phyloP scores from a whole-genome alignment of 2,797 vertebrate genomes.

The Xiphophorus birchmanni region DNA sequence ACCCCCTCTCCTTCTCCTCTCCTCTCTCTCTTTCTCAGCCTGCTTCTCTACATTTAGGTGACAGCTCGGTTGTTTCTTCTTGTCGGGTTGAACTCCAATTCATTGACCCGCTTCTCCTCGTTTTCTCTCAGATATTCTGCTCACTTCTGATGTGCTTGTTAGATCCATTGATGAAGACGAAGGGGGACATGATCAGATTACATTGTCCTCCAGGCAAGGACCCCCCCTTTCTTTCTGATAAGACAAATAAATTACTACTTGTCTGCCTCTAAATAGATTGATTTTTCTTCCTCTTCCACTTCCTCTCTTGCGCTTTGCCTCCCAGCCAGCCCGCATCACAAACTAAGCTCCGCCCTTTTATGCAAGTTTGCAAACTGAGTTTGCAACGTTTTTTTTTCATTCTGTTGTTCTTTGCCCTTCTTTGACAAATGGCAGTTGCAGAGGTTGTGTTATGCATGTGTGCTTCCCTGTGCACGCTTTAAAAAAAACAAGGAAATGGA shows the following conservation, averaged over 20 bases:
- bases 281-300: slow-evolving; percentile 59
- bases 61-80: not conserved
- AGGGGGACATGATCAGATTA: slow-evolving; percentile 40
- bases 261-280: slow-evolving; percentile 40
- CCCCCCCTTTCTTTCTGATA: slow-evolving; percentile 20
- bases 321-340: slow-evolving; percentile 78
- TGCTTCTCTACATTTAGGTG: slow-evolving; percentile 31
- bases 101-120: slow-evolving; percentile 40
- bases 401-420: slow-evolving; percentile 37
- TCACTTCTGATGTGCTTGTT: slow-evolving; percentile 42
- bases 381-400: slow-evolving; percentile 67
- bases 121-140: slow-evolving; percentile 42
- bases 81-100: slow-evolving; percentile 55
- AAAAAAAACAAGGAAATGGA: slow-evolving; percentile 78
- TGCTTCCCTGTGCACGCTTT: slow-evolving; percentile 32
- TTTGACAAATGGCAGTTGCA: slow-evolving; percentile 54
- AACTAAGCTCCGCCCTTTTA: slow-evolving; percentile 86
- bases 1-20: slow-evolving; percentile 19
- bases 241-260: slow-evolving; percentile 41
- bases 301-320: slow-evolving; percentile 74
- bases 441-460: slow-evolving; percentile 41
- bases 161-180: slow-evolving; percentile 40
- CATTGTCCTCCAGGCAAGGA: slow-evolving; percentile 41
- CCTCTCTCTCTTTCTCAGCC: slow-evolving; percentile 6
- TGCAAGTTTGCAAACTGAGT: slow-evolving; percentile 94